These are phyloP conservation scores for Achatina immaculata DNA, from an alignment of 1,140 invertebrate species.

Conservation along the genomic window DNA sequence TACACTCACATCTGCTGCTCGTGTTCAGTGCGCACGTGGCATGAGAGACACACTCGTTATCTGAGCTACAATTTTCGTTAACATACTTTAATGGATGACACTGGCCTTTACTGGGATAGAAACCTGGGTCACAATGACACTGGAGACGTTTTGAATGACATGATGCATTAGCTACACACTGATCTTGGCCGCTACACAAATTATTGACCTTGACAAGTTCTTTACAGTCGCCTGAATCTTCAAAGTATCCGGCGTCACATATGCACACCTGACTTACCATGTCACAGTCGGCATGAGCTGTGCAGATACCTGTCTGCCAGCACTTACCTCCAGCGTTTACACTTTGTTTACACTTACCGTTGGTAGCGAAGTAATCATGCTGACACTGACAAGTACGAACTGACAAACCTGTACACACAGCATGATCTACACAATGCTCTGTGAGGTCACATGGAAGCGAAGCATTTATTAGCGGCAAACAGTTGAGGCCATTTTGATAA, in stretches of 20 bases:
- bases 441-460: conserved; percentile 27
- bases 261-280: conserved; percentile 26
- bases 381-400: conserved; percentile 25
- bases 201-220: conserved; percentile 10
- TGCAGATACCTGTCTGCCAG: conserved; percentile 28
- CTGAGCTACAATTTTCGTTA: conserved; percentile 6
- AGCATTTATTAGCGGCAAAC: conserved; percentile 16
- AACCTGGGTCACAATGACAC: conserved; percentile 33
- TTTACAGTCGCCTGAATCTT: conserved; percentile 35
- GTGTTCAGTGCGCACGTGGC: conserved; percentile 20
- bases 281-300: conserved; percentile 39
- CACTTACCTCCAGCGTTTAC: conserved; percentile 28
- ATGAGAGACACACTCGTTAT: conserved; percentile 33
- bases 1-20: conserved; percentile 25
- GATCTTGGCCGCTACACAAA: conserved; percentile 20
- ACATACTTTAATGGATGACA: conserved; percentile 21
- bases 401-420: not conserved
- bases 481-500: conserved; percentile 8
- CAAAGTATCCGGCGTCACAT: conserved; percentile 35
- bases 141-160: conserved; percentile 5
- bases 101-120: conserved; percentile 15
- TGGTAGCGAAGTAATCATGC: conserved; percentile 25
- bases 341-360: conserved; percentile 39
- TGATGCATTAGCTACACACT: conserved; percentile 33
- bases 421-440: conserved; percentile 40